A percentile compares a stretch with the other conserved stretches of the same genome.
phyloP scores from a whole-genome alignment of 2,888 invertebrate genomes.

The Bembecia ichneumoniformis region DNA sequence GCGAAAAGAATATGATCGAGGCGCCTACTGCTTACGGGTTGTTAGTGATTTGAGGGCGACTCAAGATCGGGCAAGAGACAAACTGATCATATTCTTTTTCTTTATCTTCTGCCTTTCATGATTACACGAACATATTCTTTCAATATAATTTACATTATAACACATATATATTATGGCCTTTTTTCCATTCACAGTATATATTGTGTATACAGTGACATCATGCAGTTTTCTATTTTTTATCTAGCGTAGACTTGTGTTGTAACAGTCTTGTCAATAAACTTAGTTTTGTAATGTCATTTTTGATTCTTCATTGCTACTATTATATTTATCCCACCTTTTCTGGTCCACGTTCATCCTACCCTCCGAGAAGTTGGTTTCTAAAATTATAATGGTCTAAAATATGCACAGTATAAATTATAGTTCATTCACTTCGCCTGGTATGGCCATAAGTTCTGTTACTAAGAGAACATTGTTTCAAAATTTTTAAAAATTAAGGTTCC shows the following conservation, averaged over 20 bases:
- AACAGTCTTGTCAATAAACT: conserved; percentile 58
- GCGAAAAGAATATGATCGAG: conserved; percentile 67
- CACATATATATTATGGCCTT: not conserved
- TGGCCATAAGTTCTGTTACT: no score
- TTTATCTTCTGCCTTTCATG: conserved; percentile 25
- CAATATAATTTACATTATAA: conserved; percentile 12
- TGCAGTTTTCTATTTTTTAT: conserved; percentile 24
- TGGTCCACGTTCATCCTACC: not conserved
- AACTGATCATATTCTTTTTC: conserved; percentile 63
- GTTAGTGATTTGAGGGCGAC: conserved; percentile 32
- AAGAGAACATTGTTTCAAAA: no score
- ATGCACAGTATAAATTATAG: no score
- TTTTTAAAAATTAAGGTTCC: no score
- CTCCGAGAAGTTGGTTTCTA: not conserved
- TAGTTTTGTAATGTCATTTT: conserved; percentile 59
- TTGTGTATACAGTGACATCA: conserved; percentile 41
- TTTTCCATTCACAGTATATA: conserved; percentile 27
- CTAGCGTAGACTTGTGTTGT: conserved; percentile 58
- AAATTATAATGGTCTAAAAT: no score
- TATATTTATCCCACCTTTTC: not conserved
- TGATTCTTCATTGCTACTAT: conserved; percentile 40
- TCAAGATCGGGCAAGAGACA: conserved; percentile 44
- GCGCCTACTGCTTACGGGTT: conserved; percentile 22
- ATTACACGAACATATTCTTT: conserved; percentile 9
- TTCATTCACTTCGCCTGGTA: no score